A percentile compares a stretch with the other conserved stretches of the same genome.
Conservation (phyloP, 2,888 invertebrate genomes). For the Venusia cambrica region DNA sequence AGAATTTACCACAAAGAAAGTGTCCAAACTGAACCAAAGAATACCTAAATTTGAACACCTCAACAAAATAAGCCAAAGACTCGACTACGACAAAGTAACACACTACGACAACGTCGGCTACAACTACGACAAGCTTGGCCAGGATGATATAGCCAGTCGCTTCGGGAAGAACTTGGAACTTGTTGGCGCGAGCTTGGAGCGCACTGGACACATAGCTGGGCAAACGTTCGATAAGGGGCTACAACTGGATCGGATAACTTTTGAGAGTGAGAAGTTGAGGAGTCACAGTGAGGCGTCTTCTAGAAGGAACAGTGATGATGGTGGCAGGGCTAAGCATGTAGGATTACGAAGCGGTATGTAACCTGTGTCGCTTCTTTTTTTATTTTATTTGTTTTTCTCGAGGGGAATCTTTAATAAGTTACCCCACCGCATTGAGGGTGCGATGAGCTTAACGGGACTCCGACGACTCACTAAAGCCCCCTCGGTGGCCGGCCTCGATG, state of each 20-base stretch:
- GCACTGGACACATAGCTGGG: slow-evolving; percentile 35
- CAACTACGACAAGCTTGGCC: slow-evolving; percentile 32
- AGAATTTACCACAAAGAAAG: slow-evolving; percentile 48
- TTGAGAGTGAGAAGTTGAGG: slow-evolving; percentile 59
- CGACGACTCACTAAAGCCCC: no score
- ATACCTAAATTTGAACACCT: slow-evolving; percentile 40
- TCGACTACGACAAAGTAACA: slow-evolving; percentile 5
- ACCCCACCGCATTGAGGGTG: no score
- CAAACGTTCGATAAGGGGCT: slow-evolving; percentile 40
- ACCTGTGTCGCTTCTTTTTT: background rate
- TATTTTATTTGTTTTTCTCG: no score
- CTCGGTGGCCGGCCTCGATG: no score
- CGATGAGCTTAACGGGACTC: no score
- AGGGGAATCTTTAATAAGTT: no score
- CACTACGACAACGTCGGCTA: slow-evolving; percentile 14
- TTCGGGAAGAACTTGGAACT: slow-evolving; percentile 22
- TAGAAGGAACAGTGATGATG: slow-evolving; percentile 67
- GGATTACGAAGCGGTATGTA: slow-evolving; percentile 14
- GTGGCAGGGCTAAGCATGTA: slow-evolving; percentile 46
- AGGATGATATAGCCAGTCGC: no score
- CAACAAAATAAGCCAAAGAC: slow-evolving; percentile 30
- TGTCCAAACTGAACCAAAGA: slow-evolving; percentile 38
- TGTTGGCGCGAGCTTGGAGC: slow-evolving; percentile 28
- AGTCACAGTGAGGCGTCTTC: slow-evolving; percentile 65
- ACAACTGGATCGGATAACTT: slow-evolving; percentile 55